Percentiles rank a stretch among this genome's conserved stretches.
phyloP scores from a whole-genome alignment of 2,113 vertebrate species.

The Corapipo altera region DNA sequence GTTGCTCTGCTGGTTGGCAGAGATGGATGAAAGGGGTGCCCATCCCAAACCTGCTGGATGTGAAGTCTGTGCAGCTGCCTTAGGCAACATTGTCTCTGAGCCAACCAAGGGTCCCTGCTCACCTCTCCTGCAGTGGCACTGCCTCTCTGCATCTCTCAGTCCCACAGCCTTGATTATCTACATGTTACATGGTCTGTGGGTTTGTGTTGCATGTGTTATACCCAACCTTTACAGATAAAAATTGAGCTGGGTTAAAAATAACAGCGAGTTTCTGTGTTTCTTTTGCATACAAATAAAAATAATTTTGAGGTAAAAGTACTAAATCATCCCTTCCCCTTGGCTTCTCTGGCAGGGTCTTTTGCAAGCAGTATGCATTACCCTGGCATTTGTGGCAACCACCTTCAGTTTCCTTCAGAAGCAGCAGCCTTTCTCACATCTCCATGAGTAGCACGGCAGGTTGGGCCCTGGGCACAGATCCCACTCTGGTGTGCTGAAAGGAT shows the following conservation, averaged over 20 bases:
- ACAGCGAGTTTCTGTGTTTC: background rate
- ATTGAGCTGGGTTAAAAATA: background rate
- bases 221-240: background rate
- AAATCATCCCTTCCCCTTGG: background rate
- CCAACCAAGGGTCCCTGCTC: background rate
- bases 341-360: background rate
- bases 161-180: background rate
- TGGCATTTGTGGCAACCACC: background rate
- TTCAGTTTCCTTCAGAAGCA: background rate
- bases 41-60: background rate
- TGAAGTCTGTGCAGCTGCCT: background rate
- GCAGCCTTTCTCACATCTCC: background rate
- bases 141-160: background rate
- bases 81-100: background rate
- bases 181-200: background rate
- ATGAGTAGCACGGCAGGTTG: background rate
- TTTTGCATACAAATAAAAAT: background rate
- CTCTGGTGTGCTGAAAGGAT: accelerated
- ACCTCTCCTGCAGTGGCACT: background rate
- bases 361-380: background rate
- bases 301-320: background rate
- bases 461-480: background rate
- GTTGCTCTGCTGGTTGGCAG: background rate
- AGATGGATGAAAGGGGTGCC: background rate
- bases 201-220: background rate